A percentile compares a stretch with the other conserved stretches of the same genome.
Conservation (phyloP, 1,140 invertebrate genomes). For the Bombyx mori region ASM3026992v2 NC_085110.1:6681501-6682000, state of each 20-base stretch:
- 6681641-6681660: conserved; percentile 25
- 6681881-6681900: no score
- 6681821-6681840: no score
- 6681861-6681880: no score
- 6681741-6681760: conserved; percentile 5
- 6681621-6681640: conserved; percentile 29
- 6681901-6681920: no score
- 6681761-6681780: conserved; percentile 9
- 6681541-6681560: no score
- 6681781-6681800: conserved; percentile 19
- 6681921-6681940: no score
- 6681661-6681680: conserved; percentile 24
- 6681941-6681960: no score
- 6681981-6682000: no score
- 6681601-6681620: conserved; percentile 30
- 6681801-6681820: conserved; percentile 24
- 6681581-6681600: conserved; percentile 8
- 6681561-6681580: no score
- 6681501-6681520: no score
- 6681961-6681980: no score
- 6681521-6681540: conserved; percentile 1
- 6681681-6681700: conserved; percentile 8
- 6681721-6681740: conserved; percentile 12
- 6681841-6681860: no score
- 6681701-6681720: conserved; percentile 14